Conservation (phyloP, 2,888 invertebrate genomes). For the Drosophila tanythrix region DNA sequence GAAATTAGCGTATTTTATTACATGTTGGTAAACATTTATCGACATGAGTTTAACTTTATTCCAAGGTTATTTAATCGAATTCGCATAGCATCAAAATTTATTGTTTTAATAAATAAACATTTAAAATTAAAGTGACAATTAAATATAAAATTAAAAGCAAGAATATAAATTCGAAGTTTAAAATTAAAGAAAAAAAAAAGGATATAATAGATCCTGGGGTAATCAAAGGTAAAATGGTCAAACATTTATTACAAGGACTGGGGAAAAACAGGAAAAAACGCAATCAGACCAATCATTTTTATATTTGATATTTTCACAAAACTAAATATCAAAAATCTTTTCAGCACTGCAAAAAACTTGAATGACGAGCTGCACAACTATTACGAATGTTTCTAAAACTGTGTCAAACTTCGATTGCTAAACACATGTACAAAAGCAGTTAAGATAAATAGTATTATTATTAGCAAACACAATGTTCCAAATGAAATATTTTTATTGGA, state of each 20-base stretch:
- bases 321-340: not conserved
- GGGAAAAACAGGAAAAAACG: not conserved
- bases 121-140: not conserved
- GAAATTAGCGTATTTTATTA: not conserved
- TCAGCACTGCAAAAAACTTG: not conserved
- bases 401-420: slow-evolving; percentile 1
- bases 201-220: not conserved
- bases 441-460: not conserved
- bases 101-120: no score
- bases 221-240: not conserved
- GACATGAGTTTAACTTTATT: not conserved
- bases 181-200: not conserved
- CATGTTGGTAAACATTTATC: not conserved
- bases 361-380: no score
- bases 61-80: not conserved
- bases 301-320: not conserved
- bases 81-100: not conserved
- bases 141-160: no score
- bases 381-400: not conserved
- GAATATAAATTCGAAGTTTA: no score
- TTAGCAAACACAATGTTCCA: not conserved
- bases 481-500: slow-evolving; percentile 3
- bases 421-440: slow-evolving; percentile 1
- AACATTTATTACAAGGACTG: not conserved
- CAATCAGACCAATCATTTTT: not conserved